Conservation (phyloP, 2,888 invertebrate species). For the Drosophila parthenogenetica region DNA sequence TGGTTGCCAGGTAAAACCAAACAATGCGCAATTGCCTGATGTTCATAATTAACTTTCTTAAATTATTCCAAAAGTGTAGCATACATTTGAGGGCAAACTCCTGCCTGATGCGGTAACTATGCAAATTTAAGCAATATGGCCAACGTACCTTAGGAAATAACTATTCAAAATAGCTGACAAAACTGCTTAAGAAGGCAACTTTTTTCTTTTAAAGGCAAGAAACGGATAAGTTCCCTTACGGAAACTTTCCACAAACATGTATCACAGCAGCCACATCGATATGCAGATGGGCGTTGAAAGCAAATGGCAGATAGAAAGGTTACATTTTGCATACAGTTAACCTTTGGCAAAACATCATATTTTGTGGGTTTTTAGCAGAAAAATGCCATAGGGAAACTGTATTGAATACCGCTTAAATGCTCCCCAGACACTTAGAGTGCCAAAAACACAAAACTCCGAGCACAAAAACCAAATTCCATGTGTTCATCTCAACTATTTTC, state of each 20-base stretch:
- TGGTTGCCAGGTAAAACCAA: conserved; percentile 1
- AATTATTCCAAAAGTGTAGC: conserved; percentile 35
- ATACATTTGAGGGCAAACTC: conserved; percentile 36
- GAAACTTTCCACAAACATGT: neutral
- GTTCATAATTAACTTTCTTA: conserved; percentile 47
- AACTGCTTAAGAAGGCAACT: conserved; percentile 10
- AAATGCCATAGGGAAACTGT: conserved; percentile 13
- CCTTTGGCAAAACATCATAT: neutral
- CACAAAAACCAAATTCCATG: neutral
- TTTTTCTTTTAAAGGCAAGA: neutral
- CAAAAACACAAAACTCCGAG: neutral
- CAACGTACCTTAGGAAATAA: neutral
- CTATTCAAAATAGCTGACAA: conserved; percentile 5
- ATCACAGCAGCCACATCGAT: conserved; percentile 9
- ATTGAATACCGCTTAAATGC: conserved; percentile 15
- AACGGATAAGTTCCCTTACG: neutral
- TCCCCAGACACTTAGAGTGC: conserved; percentile 1
- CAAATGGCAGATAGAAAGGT: conserved; percentile 30
- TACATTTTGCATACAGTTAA: conserved; percentile 29
- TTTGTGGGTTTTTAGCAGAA: neutral
- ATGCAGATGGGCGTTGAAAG: conserved; percentile 32
- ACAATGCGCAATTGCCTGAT: conserved; percentile 22
- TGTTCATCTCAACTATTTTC: neutral
- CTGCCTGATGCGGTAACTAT: conserved; percentile 28
- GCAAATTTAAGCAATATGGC: conserved; percentile 27